Evolutionary conservation across 2,113 vertebrate genomes (phyloP).

Genomic region (Brienomyrus brachyistius): DNA sequence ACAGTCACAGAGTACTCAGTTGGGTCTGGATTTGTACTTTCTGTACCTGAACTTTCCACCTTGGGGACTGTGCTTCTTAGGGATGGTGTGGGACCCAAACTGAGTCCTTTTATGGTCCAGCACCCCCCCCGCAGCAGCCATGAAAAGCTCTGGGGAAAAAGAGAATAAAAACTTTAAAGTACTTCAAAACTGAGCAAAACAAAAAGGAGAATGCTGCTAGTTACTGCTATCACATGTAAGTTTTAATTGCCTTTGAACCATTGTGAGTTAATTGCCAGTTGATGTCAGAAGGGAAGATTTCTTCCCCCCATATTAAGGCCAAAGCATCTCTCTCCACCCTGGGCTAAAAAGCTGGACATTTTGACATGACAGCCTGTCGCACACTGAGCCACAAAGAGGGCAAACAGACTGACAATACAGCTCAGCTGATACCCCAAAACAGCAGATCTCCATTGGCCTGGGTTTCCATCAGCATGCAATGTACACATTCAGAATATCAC

Average conservation of each 20-base stretch:
- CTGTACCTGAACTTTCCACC: background rate
- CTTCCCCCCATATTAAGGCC: background rate
- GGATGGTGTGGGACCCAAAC: background rate
- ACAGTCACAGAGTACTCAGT: background rate
- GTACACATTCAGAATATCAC: background rate
- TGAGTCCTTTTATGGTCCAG: background rate
- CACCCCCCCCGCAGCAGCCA: background rate
- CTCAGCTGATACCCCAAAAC: background rate
- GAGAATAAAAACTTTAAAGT: background rate
- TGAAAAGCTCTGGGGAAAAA: too few relatives aligned
- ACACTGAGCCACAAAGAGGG: background rate
- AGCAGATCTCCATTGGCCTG: background rate
- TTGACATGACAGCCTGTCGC: background rate
- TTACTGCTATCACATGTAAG: background rate
- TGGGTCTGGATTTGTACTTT: background rate
- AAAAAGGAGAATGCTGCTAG: background rate
- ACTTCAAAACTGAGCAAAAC: background rate
- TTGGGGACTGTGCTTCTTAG: background rate
- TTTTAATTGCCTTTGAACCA: constrained; percentile 21
- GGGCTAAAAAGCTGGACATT: background rate
- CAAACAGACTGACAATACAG: background rate
- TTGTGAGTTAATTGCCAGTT: constrained; percentile 10
- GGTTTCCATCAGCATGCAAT: background rate
- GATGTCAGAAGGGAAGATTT: constrained; percentile 1
- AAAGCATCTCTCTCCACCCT: background rate